A percentile compares a stretch with the other conserved stretches of the same genome.
These are phyloP conservation scores for Rotaria macrura DNA, from an alignment of 2,888 invertebrate species.

Conservation along the genomic window DNA sequence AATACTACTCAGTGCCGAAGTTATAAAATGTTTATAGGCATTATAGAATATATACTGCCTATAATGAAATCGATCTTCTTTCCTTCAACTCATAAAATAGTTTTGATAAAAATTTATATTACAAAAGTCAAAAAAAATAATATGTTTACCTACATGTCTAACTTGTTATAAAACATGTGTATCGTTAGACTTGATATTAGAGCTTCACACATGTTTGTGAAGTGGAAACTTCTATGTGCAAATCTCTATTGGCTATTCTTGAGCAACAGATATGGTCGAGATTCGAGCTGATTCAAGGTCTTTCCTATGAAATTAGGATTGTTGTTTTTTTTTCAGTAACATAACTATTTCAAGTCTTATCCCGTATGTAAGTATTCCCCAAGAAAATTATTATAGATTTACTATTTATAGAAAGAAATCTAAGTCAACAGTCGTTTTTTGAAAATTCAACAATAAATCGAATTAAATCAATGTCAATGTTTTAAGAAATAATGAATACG, in stretches of 20 bases:
- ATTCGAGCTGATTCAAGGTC: no score
- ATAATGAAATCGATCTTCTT: neutral
- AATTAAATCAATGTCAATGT: no score
- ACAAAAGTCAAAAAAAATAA: neutral
- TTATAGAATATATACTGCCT: neutral
- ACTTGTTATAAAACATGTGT: neutral
- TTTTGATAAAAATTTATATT: neutral
- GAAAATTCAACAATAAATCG: no score
- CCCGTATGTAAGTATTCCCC: no score
- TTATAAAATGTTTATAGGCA: neutral
- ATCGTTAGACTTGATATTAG: neutral
- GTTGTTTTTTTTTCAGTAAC: no score
- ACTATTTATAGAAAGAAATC: no score
- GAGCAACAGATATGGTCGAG: neutral
- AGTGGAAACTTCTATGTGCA: neutral
- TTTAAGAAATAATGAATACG: no score
- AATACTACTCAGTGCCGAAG: neutral
- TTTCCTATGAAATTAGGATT: no score
- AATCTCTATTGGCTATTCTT: neutral
- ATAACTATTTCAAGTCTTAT: no score
- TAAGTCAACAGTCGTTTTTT: no score
- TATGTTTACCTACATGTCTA: neutral
- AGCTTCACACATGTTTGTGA: neutral
- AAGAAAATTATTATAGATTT: no score
- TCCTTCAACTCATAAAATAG: neutral